Conservation (phyloP, 1,140 invertebrate species). For the Babylonia areolata region DNA sequence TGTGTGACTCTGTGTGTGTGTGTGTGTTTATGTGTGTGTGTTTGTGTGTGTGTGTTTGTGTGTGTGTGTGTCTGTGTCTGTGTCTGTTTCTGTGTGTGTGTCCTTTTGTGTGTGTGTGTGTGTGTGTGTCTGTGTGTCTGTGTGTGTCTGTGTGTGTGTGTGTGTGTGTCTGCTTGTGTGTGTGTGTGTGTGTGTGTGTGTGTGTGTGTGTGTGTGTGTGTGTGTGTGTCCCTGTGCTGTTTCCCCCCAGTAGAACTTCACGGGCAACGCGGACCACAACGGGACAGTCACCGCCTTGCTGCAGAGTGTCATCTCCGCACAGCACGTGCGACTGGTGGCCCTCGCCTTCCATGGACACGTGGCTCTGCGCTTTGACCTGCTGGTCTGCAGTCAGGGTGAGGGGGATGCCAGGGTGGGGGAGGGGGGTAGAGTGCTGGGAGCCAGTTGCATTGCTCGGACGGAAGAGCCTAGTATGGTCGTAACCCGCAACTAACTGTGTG, state of each 20-base stretch:
- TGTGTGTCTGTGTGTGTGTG: too few relatives aligned
- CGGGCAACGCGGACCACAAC: conserved; percentile 57
- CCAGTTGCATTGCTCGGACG: too few relatives aligned
- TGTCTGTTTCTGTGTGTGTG: too few relatives aligned
- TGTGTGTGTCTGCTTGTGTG: too few relatives aligned
- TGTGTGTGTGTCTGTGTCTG: too few relatives aligned
- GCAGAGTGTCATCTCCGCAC: conserved; percentile 55
- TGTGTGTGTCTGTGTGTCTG: too few relatives aligned
- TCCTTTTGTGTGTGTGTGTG: too few relatives aligned
- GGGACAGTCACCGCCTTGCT: conserved; percentile 57
- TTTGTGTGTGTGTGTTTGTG: not conserved
- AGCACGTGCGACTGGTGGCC: conserved; percentile 48
- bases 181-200: not conserved
- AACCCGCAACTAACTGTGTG: too few relatives aligned
- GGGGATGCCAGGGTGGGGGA: not conserved
- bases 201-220: too few relatives aligned
- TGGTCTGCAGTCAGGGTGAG: conserved; percentile 60
- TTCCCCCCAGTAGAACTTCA: conserved; percentile 50
- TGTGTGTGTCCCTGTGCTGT: not conserved
- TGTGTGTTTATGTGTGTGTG: not conserved
- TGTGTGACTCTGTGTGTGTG: not conserved
- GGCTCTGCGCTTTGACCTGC: conserved; percentile 58
- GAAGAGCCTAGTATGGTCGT: too few relatives aligned
- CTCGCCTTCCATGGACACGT: conserved; percentile 38
- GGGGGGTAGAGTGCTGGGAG: not conserved